phyloP scores from a whole-genome alignment of 2,797 vertebrate species.

The Fundulus diaphanus region DNA sequence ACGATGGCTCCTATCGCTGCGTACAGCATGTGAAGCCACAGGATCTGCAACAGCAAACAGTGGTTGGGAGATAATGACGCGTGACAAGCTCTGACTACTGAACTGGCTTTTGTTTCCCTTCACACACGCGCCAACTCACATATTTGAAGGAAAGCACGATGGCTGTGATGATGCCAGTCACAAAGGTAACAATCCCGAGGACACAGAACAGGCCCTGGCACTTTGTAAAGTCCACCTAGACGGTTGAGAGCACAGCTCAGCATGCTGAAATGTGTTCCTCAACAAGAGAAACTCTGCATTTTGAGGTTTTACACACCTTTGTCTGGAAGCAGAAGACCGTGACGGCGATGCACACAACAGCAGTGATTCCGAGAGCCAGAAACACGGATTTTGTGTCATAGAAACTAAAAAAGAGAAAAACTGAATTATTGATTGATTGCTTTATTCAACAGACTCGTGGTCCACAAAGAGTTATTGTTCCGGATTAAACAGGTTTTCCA shows the following conservation, averaged over 20 bases:
- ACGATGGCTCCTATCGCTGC: conserved; percentile 89
- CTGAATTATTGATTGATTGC: too few species aligned
- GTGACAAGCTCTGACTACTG: background rate
- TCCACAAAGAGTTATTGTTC: too few species aligned
- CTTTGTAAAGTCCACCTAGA: conserved; percentile 95
- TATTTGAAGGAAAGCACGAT: conserved; percentile 95
- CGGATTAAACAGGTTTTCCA: background rate
- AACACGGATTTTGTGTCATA: conserved; percentile 88
- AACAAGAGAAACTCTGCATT: conserved; percentile 62
- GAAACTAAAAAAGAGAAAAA: conserved; percentile 72
- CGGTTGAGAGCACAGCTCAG: conserved; percentile 9
- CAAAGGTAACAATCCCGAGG: conserved; percentile 91
- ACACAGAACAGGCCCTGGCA: conserved; percentile 93
- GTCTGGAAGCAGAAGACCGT: conserved; percentile 99
- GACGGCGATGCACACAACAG: conserved; percentile 90
- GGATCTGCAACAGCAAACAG: conserved; percentile 75
- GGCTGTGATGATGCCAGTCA: conserved; percentile 89
- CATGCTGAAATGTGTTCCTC: rapidly evolving
- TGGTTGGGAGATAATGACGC: conserved; percentile 8
- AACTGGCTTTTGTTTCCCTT: background rate
- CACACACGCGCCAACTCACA: conserved; percentile 72
- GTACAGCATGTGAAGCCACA: conserved; percentile 96
- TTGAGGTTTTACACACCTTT: conserved; percentile 82
- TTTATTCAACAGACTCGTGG: too few species aligned
- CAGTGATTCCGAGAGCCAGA: conserved; percentile 90